A percentile compares a stretch with the other conserved stretches of the same genome.
Evolutionary conservation across 1,140 invertebrate genomes (phyloP).

Genomic region (Drosophila watanabei): DNA sequence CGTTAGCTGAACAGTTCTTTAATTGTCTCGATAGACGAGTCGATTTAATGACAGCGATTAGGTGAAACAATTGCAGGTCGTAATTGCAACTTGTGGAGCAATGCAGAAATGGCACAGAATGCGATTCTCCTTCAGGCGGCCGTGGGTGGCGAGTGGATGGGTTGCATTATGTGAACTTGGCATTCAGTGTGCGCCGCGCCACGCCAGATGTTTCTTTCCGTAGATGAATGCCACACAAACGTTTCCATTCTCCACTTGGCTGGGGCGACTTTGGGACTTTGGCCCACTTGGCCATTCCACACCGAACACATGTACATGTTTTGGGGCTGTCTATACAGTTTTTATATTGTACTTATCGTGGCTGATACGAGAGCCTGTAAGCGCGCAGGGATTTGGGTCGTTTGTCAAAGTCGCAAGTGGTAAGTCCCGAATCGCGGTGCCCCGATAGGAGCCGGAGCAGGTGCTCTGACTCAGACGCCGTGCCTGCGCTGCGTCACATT

Average conservation of each 20-base stretch:
- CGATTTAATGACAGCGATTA: conserved; percentile 34
- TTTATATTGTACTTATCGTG: conserved; percentile 21
- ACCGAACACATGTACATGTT: neutral
- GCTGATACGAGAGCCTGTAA: conserved; percentile 45
- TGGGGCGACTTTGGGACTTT: conserved; percentile 12
- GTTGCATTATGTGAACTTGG: conserved; percentile 36
- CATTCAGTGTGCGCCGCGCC: conserved; percentile 20
- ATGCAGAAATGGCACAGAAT: conserved; percentile 12
- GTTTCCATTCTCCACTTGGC: conserved; percentile 23
- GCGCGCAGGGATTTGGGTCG: conserved; percentile 44
- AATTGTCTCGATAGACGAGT: conserved; percentile 30
- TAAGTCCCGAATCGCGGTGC: conserved; percentile 30
- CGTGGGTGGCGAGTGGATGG: neutral
- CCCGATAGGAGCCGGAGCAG: conserved; percentile 15
- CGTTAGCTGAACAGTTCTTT: neutral
- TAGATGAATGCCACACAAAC: conserved; percentile 38
- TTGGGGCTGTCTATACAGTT: conserved; percentile 5
- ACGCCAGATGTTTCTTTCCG: conserved; percentile 43
- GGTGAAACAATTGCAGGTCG: conserved; percentile 7
- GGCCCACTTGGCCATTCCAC: conserved; percentile 19
- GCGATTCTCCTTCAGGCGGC: neutral
- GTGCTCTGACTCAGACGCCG: conserved; percentile 35
- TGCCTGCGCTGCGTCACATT: conserved; percentile 43
- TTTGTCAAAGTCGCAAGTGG: conserved; percentile 49
- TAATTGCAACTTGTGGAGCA: conserved; percentile 2